A percentile compares a stretch with the other conserved stretches of the same genome.
Evolutionary conservation across 2,113 vertebrate species (phyloP).

Genomic region (Upupa epops): DNA sequence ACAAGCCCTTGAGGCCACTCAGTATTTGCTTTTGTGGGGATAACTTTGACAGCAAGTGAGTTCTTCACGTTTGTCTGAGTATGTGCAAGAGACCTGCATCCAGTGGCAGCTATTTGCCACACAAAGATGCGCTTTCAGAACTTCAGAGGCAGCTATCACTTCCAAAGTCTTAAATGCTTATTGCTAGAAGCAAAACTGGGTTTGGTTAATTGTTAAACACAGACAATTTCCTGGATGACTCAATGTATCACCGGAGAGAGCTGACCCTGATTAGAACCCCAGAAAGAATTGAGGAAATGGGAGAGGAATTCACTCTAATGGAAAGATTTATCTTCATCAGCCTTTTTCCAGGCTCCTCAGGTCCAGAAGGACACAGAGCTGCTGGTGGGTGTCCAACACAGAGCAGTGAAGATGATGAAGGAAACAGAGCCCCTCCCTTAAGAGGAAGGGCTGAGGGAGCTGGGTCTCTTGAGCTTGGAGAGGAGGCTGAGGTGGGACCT

Average conservation of each 20-base stretch:
- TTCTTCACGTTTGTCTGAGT: not conserved
- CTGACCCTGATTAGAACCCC: not conserved
- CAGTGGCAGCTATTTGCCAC: not conserved
- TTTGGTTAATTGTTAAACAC: constrained; percentile 14
- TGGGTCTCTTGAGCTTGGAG: no score
- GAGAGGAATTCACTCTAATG: not conserved
- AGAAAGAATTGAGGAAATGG: not conserved
- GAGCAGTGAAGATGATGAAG: no score
- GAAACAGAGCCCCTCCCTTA: no score
- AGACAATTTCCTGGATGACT: not conserved
- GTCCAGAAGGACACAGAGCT: no score
- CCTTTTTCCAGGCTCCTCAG: no score
- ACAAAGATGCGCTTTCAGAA: not conserved
- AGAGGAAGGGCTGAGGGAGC: no score
- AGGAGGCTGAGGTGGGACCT: no score
- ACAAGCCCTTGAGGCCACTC: not conserved
- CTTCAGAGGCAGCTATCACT: not conserved
- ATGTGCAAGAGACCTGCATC: not conserved
- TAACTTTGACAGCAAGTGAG: not conserved
- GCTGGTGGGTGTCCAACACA: no score
- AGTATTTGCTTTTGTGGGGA: not conserved
- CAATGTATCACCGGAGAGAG: not conserved
- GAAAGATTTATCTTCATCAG: not conserved
- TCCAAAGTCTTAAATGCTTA: constrained; percentile 14
- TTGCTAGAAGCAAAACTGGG: not conserved